Percentiles rank a stretch among this genome's conserved stretches.
phyloP scores from a whole-genome alignment of 1,140 invertebrate species.

The Riptortus pedestris region DNA sequence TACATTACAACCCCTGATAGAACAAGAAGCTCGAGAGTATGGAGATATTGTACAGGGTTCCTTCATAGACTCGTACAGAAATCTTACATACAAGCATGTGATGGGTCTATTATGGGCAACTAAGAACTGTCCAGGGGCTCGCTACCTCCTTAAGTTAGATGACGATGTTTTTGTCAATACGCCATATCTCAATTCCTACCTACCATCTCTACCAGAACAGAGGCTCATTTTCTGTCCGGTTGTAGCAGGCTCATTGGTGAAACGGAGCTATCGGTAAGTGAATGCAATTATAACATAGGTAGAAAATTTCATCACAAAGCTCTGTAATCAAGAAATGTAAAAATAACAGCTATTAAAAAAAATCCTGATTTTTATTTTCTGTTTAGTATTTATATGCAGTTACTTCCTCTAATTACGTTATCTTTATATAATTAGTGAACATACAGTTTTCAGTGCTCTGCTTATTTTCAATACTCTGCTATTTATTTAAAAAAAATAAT shows the following conservation, averaged over 20 bases:
- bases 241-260: conserved; percentile 35
- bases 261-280: conserved; percentile 42
- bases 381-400: too few species aligned
- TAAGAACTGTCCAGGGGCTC: conserved; percentile 50
- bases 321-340: too few species aligned
- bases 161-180: conserved; percentile 71
- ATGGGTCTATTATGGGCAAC: conserved; percentile 73
- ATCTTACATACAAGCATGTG: conserved; percentile 79
- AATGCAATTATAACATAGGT: too few species aligned
- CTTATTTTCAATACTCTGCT: too few species aligned
- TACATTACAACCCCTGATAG: conserved; percentile 40
- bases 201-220: conserved; percentile 46
- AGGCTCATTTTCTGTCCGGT: conserved; percentile 50
- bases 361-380: too few species aligned
- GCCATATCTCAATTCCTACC: conserved; percentile 49
- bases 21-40: conserved; percentile 48
- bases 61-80: conserved; percentile 68
- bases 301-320: too few species aligned
- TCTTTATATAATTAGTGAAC: too few species aligned
- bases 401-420: too few species aligned
- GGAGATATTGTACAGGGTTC: conserved; percentile 68
- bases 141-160: conserved; percentile 65
- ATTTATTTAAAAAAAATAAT: too few species aligned
- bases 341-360: too few species aligned
- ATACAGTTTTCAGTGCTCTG: too few species aligned